Conservation (phyloP, 2,888 invertebrate genomes). For the Ornithoptera alexandrae region DNA sequence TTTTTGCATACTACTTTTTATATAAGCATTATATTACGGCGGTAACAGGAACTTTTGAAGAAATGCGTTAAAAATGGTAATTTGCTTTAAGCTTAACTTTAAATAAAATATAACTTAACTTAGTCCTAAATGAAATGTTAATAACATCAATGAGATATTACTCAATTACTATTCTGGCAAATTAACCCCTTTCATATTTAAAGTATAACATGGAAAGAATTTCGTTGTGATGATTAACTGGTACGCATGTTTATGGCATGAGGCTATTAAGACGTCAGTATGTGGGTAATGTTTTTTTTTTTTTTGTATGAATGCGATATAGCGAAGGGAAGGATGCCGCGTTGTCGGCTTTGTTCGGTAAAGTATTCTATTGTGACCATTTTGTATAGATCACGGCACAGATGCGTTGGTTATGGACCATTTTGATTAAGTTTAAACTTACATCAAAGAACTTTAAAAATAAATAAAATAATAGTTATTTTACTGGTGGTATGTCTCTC, state of each 20-base stretch:
- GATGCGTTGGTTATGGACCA: constrained; percentile 12
- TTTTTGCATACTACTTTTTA: no score
- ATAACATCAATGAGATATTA: background rate
- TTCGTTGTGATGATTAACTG: constrained; percentile 13
- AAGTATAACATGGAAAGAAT: background rate
- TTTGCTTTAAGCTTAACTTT: no score
- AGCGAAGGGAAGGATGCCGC: constrained; percentile 18
- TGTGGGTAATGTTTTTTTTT: constrained; percentile 22
- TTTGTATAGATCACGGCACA: constrained; percentile 24
- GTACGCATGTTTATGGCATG: constrained; percentile 11
- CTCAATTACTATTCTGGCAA: constrained; percentile 15
- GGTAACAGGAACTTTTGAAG: no score
- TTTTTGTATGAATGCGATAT: constrained; percentile 2
- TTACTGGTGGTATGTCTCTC: no score
- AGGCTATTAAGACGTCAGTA: constrained; percentile 11
- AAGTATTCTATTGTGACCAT: constrained; percentile 13
- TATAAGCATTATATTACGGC: no score
- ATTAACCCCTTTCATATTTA: constrained; percentile 12
- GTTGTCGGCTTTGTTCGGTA: constrained; percentile 13
- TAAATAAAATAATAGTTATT: no score
- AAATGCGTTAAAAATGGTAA: no score
- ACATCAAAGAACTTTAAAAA: background rate
- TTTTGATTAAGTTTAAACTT: constrained; percentile 17
- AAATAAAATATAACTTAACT: no score
- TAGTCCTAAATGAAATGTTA: background rate